Evolutionary conservation across 2,797 vertebrate genomes (phyloP).

Genomic region (Cetoscarus ocellatus): DNA sequence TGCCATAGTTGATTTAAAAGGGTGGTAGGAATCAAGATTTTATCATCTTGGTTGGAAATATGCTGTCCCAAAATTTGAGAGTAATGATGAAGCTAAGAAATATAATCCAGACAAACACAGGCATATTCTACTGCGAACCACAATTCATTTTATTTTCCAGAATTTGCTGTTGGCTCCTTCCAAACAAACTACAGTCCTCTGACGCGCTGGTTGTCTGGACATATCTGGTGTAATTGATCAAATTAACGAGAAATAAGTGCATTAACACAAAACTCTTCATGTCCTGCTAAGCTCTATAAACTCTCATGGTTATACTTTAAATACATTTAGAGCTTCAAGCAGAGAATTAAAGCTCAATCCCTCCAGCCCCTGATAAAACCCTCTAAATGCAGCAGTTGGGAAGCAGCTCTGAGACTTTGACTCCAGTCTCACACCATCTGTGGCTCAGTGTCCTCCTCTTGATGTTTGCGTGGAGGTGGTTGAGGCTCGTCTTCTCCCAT

Average conservation of each 20-base stretch:
- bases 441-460: constrained; percentile 75
- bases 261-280: constrained; percentile 10
- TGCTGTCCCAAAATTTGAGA: no score
- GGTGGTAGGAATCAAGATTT: no score
- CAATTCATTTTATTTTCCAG: no score
- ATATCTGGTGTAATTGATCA: no score
- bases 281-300: constrained; percentile 5
- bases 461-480: constrained; percentile 72
- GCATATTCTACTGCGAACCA: no score
- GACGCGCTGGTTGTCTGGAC: no score
- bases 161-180: no score
- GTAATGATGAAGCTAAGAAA: no score
- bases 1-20: no score
- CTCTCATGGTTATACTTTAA: not conserved
- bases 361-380: not conserved
- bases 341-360: not conserved
- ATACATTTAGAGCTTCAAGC: constrained; percentile 17
- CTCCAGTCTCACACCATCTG: constrained; percentile 66
- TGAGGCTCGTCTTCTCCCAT: constrained; percentile 87
- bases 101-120: no score
- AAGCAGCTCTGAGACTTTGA: not conserved
- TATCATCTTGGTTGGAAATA: no score
- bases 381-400: not conserved
- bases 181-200: no score
- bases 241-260: not conserved